These are phyloP conservation scores for Craniophora ligustri DNA, from an alignment of 2,888 invertebrate genomes.

Conservation along the genomic window DNA sequence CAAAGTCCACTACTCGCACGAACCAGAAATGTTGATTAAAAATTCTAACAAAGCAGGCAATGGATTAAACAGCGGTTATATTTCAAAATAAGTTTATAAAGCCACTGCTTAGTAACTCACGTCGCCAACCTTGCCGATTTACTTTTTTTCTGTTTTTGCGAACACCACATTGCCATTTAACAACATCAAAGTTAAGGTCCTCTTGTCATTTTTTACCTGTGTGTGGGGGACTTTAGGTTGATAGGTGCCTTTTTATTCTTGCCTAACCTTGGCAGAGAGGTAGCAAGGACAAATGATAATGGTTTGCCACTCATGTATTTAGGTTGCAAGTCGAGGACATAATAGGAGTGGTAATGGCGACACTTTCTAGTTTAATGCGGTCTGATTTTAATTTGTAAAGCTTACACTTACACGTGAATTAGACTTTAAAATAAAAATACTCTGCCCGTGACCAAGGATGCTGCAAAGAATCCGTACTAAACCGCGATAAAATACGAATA, in stretches of 20 bases:
- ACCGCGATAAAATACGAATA: too few species aligned
- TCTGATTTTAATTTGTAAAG: background rate
- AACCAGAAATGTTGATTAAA: background rate
- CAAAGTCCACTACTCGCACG: slow-evolving; percentile 28
- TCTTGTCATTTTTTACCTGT: slow-evolving; percentile 64
- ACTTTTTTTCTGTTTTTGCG: slow-evolving; percentile 74
- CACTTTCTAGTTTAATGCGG: slow-evolving; percentile 7
- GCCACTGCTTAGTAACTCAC: slow-evolving; percentile 58
- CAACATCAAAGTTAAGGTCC: slow-evolving; percentile 70
- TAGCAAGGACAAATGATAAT: slow-evolving; percentile 48
- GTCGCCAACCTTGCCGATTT: slow-evolving; percentile 70
- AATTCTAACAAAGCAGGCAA: slow-evolving; percentile 19
- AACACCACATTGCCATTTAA: slow-evolving; percentile 76
- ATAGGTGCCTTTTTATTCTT: slow-evolving; percentile 45
- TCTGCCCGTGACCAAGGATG: too few species aligned
- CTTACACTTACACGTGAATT: too few species aligned
- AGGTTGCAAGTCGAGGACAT: slow-evolving; percentile 13
- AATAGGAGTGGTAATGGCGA: background rate
- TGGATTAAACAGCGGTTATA: slow-evolving; percentile 23
- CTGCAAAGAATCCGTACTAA: too few species aligned
- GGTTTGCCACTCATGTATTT: slow-evolving; percentile 27
- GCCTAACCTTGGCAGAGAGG: slow-evolving; percentile 51
- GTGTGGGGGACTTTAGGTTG: slow-evolving; percentile 50
- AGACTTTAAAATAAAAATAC: too few species aligned
- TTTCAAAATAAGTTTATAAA: slow-evolving; percentile 31